Evolutionary conservation across 2,797 vertebrate genomes (phyloP).

Genomic region (Chaunax sp.): DNA sequence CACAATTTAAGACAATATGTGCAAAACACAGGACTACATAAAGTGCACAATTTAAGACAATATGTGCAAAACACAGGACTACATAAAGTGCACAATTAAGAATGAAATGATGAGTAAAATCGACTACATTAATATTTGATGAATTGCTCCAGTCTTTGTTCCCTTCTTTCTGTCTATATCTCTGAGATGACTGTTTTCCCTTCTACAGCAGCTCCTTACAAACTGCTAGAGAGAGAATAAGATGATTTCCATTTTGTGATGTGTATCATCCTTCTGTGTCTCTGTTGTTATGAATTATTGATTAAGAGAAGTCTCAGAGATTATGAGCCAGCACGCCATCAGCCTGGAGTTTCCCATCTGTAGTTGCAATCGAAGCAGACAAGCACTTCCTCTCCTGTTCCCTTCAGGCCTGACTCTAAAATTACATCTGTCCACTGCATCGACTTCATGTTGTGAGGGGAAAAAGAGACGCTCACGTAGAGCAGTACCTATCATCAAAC

Average conservation of each 20-base stretch:
- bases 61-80: too few relatives aligned
- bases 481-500: conserved; percentile 8
- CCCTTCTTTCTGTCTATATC: too few relatives aligned
- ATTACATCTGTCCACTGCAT: conserved; percentile 41
- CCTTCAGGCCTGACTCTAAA: conserved; percentile 24
- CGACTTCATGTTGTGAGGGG: neutral
- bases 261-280: neutral
- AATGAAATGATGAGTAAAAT: conserved; percentile 11
- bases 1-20: too few relatives aligned
- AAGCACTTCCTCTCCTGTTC: conserved; percentile 3
- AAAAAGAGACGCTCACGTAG: too few relatives aligned
- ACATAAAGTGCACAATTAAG: too few relatives aligned
- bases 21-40: too few relatives aligned
- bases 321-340: conserved; percentile 28
- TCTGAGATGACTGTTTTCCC: too few relatives aligned
- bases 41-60: too few relatives aligned
- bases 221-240: conserved; percentile 31
- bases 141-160: too few relatives aligned
- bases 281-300: conserved; percentile 62
- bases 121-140: neutral
- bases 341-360: conserved; percentile 58
- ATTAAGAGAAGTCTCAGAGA: conserved; percentile 45
- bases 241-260: conserved; percentile 48
- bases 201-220: too few relatives aligned
- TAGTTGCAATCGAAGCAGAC: conserved; percentile 27